These are phyloP conservation scores for Andricus quercusramuli DNA, from an alignment of 2,888 invertebrate species.

Conservation along the genomic window DNA sequence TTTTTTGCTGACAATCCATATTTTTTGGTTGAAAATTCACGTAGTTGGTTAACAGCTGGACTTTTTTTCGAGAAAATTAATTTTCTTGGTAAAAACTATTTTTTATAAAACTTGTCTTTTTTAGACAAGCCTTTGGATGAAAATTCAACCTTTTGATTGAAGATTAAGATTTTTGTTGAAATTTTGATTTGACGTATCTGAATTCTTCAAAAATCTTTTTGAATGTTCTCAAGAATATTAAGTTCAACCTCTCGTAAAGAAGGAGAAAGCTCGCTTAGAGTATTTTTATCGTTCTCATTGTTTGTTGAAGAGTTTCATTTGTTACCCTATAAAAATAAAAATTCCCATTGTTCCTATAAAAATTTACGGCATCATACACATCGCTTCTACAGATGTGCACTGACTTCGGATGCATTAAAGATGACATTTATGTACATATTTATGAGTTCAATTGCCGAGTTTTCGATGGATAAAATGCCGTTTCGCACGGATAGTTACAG, in stretches of 20 bases:
- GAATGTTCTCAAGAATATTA: neutral
- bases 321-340: slow-evolving; percentile 28
- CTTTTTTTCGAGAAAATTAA: too few relatives aligned
- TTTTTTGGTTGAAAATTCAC: too few relatives aligned
- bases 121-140: too few relatives aligned
- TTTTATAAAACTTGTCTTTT: too few relatives aligned
- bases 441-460: neutral
- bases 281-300: slow-evolving; percentile 25
- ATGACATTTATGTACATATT: neutral
- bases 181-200: too few relatives aligned
- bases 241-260: slow-evolving; percentile 12
- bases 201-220: too few relatives aligned
- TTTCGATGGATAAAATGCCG: neutral
- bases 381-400: slow-evolving; percentile 22
- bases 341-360: slow-evolving; percentile 35
- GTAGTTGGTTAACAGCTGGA: too few relatives aligned
- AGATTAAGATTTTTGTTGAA: too few relatives aligned
- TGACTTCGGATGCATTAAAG: slow-evolving; percentile 25
- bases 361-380: slow-evolving; percentile 27
- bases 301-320: slow-evolving; percentile 16
- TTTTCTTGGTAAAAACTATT: too few relatives aligned
- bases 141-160: too few relatives aligned
- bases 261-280: neutral
- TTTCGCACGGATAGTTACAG: neutral
- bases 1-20: too few relatives aligned